Conservation (phyloP, 2,888 invertebrate genomes). For the Habrosyne pyritoides region DNA sequence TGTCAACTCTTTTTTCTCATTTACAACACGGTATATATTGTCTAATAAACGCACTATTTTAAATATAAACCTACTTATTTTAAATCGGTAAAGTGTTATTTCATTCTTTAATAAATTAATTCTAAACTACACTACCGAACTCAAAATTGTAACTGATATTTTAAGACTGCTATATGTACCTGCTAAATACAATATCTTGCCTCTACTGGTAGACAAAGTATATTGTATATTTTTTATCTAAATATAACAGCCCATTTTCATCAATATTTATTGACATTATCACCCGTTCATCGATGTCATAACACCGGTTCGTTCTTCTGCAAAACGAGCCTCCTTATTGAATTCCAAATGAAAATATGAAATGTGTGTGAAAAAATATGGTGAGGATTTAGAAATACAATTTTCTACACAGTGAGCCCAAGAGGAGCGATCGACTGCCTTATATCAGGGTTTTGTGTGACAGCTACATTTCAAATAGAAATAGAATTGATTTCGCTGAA, state of each 20-base stretch:
- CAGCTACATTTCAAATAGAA: constrained; percentile 56
- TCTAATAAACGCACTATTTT: too few species aligned
- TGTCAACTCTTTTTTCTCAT: too few species aligned
- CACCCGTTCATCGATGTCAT: constrained; percentile 13
- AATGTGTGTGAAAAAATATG: constrained; percentile 36
- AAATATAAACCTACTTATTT: too few species aligned
- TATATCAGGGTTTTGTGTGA: constrained; percentile 62
- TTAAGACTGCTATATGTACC: too few species aligned
- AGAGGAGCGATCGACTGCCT: constrained; percentile 52
- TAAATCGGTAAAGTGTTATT: too few species aligned
- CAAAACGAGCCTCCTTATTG: constrained; percentile 23
- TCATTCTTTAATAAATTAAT: too few species aligned
- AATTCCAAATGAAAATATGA: constrained; percentile 13
- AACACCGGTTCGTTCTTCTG: constrained; percentile 19
- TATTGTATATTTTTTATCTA: background rate
- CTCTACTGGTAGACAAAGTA: too few species aligned
- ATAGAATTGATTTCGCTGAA: constrained; percentile 49
- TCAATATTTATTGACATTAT: constrained; percentile 12
- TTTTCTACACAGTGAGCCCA: constrained; percentile 60
- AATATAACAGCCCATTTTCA: constrained; percentile 6
- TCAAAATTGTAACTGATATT: too few species aligned
- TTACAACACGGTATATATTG: too few species aligned
- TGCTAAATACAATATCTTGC: too few species aligned
- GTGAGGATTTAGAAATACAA: constrained; percentile 61
- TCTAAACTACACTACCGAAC: too few species aligned